These are phyloP conservation scores for Drosophila paulistorum DNA, from an alignment of 1,140 invertebrate genomes.

Conservation along the genomic window DNA sequence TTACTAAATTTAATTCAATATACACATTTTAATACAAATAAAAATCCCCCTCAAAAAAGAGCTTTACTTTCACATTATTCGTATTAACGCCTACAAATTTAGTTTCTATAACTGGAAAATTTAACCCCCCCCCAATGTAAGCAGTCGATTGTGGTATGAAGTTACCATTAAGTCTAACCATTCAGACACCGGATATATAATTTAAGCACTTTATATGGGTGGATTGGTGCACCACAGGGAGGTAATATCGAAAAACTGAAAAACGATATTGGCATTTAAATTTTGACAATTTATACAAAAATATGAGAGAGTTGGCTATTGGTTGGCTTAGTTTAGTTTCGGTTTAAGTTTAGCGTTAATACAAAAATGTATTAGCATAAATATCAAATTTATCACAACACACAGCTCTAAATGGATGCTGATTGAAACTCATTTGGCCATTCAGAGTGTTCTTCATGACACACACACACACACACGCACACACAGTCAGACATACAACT, in stretches of 20 bases:
- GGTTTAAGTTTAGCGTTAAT: slow-evolving; percentile 51
- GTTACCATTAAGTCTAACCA: slow-evolving; percentile 28
- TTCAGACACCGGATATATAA: slow-evolving; percentile 67
- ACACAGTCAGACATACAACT: slow-evolving; percentile 7
- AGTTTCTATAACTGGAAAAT: slow-evolving; percentile 4
- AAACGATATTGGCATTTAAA: slow-evolving; percentile 61
- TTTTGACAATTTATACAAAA: slow-evolving; percentile 39
- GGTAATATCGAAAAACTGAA: slow-evolving; percentile 61
- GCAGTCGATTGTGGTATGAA: slow-evolving; percentile 22
- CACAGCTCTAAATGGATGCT: slow-evolving; percentile 69
- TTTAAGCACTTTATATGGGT: slow-evolving; percentile 64
- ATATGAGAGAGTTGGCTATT: slow-evolving; percentile 4
- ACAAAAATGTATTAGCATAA: slow-evolving; percentile 70
- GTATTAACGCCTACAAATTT: slow-evolving; percentile 11
- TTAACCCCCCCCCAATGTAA: slow-evolving; percentile 8
- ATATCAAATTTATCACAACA: slow-evolving; percentile 78
- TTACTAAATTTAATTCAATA: not conserved
- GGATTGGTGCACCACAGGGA: slow-evolving; percentile 52
- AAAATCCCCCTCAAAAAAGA: not conserved
- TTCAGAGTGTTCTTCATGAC: slow-evolving; percentile 72
- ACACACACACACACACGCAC: slow-evolving; percentile 47
- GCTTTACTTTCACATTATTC: slow-evolving; percentile 7
- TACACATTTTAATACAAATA: not conserved
- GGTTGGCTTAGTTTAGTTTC: slow-evolving; percentile 35
- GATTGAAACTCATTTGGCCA: slow-evolving; percentile 78